Percentiles rank a stretch among this genome's conserved stretches.
phyloP scores from a whole-genome alignment of 2,113 vertebrate species.

The Ctenomys sociabilis region DNA sequence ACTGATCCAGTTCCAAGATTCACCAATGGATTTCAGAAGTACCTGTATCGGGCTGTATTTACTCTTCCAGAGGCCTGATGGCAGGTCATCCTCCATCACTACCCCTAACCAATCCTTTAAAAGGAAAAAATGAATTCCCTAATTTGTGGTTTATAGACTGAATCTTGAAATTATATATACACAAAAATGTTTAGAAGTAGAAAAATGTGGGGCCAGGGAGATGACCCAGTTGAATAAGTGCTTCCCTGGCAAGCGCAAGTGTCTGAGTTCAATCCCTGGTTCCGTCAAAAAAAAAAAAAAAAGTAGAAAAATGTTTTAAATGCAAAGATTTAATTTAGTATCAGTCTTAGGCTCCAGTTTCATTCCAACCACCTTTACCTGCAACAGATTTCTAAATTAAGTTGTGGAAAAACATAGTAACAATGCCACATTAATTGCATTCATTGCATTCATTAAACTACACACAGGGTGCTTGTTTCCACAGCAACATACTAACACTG shows the following conservation, averaged over 20 bases:
- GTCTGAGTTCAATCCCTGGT: no score
- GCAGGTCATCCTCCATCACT: neutral
- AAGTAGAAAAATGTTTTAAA: slow-evolving; percentile 50
- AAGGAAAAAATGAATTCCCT: slow-evolving; percentile 5
- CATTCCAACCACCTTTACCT: slow-evolving; percentile 11
- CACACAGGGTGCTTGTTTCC: neutral
- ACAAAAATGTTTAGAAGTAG: neutral
- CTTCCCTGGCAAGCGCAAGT: no score
- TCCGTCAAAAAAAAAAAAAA: no score
- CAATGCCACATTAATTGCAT: no score
- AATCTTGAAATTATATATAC: slow-evolving; percentile 13
- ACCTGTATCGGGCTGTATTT: neutral
- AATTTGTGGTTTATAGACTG: neutral
- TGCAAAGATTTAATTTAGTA: slow-evolving; percentile 17
- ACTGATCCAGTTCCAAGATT: neutral
- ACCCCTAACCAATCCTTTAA: neutral
- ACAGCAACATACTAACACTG: neutral
- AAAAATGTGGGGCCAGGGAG: no score
- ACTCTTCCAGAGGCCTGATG: neutral
- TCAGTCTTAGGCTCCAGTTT: slow-evolving; percentile 25
- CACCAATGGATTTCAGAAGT: neutral
- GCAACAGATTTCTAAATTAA: slow-evolving; percentile 5
- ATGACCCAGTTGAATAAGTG: no score
- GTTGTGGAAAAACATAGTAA: slow-evolving; percentile 36
- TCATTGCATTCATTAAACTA: neutral